Evolutionary conservation across 2,797 vertebrate species (phyloP), one percentile per base, ranked within the genome.

Genomic region (Lepidocolaptes lacrymiger): DNA sequence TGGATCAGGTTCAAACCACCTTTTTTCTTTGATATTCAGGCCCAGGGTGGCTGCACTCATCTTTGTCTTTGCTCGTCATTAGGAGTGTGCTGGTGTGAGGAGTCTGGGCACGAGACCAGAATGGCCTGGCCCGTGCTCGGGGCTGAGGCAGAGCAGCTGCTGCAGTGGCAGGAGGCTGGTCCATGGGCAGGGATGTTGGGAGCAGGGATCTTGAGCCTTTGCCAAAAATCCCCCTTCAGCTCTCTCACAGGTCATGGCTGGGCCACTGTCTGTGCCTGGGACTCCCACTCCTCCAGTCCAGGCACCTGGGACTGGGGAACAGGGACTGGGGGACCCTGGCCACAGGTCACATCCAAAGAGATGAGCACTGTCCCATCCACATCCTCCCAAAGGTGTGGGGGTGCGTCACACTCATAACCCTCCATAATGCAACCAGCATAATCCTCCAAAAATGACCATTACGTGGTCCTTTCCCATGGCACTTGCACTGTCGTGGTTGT

Each of bases 391-490:
- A 37, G 10, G 1, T 36, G 1, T 0, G 26, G 34, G 59, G 27
- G 6, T 71, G 26, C 18, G 14, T 17, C 41, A 13, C 13, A 9
- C 18, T 11, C 5, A 0, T n/a, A 32, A 28, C 44, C 9, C 10
- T 32, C 12, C 15, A 0, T 0, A 19, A 14, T 1, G 12, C 37
- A 24, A n/a, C 32, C 22, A 44, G 34, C 41, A 44, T 26, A n/a
- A 1, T 16, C 22, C 6, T 19, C 32, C 64, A 9, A 0, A 48
- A 61, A 19, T 0, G 10, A 27, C 56, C 13, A 32, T 62, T 7
- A 37, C 0, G 0, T 1, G 12, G 41, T n/a, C 28, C 41, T 63
- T 55, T 62, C 78, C 54, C 58, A 2, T 0, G 2, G 44, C 73
- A 36, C 41, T 32, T n/a, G 10, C 16, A 14, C 32, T 34, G 30